Percentiles rank a stretch among this genome's conserved stretches.
Conservation (phyloP, 2,888 invertebrate genomes). For the Alloscopus bannaensis region DNA sequence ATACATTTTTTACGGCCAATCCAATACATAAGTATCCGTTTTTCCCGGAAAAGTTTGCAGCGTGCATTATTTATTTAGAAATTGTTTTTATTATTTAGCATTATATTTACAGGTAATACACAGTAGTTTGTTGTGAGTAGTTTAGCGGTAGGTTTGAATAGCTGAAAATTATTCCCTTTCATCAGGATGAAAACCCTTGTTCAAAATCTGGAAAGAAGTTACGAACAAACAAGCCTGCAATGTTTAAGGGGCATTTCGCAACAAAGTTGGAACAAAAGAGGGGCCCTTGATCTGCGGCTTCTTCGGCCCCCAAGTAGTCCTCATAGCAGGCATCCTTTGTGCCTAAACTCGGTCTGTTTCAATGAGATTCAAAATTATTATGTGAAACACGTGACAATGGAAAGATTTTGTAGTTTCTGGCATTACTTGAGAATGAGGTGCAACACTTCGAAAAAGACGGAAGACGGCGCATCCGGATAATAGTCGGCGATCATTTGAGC, state of each 20-base stretch:
- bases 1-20: no score
- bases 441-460: conserved; percentile 51
- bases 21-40: no score
- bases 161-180: no score
- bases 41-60: no score
- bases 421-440: conserved; percentile 48
- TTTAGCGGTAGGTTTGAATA: no score
- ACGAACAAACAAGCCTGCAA: conserved; percentile 48
- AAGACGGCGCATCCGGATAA: conserved; percentile 44
- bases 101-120: no score
- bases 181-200: no score
- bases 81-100: no score
- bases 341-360: conserved; percentile 48
- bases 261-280: conserved; percentile 23
- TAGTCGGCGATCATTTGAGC: conserved; percentile 28
- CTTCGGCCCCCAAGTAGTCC: conserved; percentile 33
- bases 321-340: conserved; percentile 33
- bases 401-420: not conserved
- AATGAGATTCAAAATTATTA: not conserved
- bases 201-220: conserved; percentile 53
- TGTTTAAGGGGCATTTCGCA: conserved; percentile 54
- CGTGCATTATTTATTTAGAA: no score
- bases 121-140: no score
- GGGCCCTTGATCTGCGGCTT: conserved; percentile 27
- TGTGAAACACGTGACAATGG: not conserved